Conservation (phyloP, 2,113 vertebrate species). For the Melospiza melodia region DNA sequence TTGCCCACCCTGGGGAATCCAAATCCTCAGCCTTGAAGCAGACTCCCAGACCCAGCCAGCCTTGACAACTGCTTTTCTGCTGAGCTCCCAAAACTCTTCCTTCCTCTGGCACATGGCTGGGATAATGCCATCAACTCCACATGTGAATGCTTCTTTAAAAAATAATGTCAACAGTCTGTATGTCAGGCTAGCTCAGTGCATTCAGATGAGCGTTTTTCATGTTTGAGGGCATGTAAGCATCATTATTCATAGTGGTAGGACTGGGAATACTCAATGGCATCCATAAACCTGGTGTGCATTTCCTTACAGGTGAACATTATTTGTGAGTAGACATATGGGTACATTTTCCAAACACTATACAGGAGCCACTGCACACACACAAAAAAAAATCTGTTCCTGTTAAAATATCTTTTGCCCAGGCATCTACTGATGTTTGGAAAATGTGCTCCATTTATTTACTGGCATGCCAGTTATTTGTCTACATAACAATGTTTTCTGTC, state of each 20-base stretch:
- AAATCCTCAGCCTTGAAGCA: not conserved
- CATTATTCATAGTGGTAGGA: constrained; percentile 60
- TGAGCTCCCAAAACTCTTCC: not conserved
- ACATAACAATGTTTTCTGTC: constrained; percentile 78
- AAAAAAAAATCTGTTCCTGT: constrained; percentile 39
- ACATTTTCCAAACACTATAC: constrained; percentile 48
- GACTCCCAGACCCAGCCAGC: not conserved
- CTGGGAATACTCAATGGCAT: constrained; percentile 63
- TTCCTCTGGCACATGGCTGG: not conserved
- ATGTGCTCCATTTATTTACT: constrained; percentile 68
- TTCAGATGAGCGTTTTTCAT: constrained; percentile 60
- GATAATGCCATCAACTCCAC: not conserved
- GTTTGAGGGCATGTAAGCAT: constrained; percentile 54
- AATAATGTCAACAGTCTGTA: constrained; percentile 3
- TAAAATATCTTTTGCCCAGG: constrained; percentile 52
- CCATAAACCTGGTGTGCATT: constrained; percentile 65
- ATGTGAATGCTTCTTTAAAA: constrained; percentile 7
- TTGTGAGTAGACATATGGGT: constrained; percentile 65
- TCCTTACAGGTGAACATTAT: constrained; percentile 68
- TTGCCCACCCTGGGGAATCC: not conserved
- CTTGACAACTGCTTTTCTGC: not conserved
- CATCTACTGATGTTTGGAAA: constrained; percentile 60
- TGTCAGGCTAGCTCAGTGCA: constrained; percentile 18
- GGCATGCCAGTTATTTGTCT: constrained; percentile 76
- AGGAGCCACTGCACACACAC: constrained; percentile 9